These are phyloP conservation scores for Peromyscus nudipes DNA, from an alignment of 2,797 vertebrate genomes.

Conservation along the genomic window DNA sequence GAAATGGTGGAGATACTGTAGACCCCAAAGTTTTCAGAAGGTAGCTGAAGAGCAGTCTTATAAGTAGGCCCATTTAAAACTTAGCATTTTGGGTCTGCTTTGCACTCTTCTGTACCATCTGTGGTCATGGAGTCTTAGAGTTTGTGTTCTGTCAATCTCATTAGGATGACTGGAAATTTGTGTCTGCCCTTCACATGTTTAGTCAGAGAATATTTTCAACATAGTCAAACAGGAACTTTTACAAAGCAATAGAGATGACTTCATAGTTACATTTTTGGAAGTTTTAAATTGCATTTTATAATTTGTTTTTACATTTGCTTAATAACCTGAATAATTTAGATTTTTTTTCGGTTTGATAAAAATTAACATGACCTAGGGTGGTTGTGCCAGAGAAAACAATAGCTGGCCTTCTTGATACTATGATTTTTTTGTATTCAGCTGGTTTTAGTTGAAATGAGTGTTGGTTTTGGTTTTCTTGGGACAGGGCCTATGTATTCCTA, in stretches of 20 bases:
- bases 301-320: not conserved
- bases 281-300: constrained; percentile 28
- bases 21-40: not conserved
- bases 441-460: constrained; percentile 8
- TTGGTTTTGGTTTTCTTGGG: not conserved
- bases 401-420: not conserved
- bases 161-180: not conserved
- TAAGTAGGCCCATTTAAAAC: not conserved
- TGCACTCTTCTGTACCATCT: not conserved
- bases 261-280: constrained; percentile 32
- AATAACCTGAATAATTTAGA: constrained; percentile 20
- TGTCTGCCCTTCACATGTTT: constrained; percentile 25
- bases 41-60: not conserved
- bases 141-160: constrained; percentile 34
- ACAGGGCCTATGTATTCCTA: not conserved
- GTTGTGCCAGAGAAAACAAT: constrained; percentile 29
- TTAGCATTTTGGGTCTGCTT: not conserved
- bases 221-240: constrained; percentile 14
- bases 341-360: constrained; percentile 23
- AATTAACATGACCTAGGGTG: constrained; percentile 45
- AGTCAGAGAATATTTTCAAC: constrained; percentile 41
- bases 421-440: not conserved
- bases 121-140: not conserved
- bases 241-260: constrained; percentile 3
- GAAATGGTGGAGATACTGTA: constrained; percentile 32